Evolutionary conservation across 1,140 invertebrate species (phyloP).

Genomic region (Caenorhabditis tropicalis): DNA sequence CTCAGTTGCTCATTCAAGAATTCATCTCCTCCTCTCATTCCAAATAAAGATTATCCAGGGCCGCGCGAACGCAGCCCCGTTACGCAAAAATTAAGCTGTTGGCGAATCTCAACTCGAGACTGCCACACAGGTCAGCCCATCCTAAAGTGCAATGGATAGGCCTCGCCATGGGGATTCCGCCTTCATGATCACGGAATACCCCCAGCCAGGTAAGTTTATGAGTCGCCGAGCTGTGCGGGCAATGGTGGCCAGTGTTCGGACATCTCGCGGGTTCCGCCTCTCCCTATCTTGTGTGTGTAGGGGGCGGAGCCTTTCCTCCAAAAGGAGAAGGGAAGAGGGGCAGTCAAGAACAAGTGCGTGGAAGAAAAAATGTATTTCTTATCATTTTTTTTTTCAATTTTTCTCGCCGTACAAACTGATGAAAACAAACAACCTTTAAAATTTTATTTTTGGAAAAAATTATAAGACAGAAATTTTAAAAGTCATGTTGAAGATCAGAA

Average conservation of each 20-base stretch:
- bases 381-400: no score
- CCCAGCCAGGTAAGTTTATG: conserved; percentile 42
- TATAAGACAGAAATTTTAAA: no score
- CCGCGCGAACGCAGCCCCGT: conserved; percentile 33
- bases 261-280: neutral
- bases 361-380: neutral
- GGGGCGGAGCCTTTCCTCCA: neutral
- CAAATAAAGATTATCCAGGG: conserved; percentile 4
- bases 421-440: no score
- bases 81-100: conserved; percentile 42
- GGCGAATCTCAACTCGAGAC: conserved; percentile 44
- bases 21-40: no score
- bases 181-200: conserved; percentile 32
- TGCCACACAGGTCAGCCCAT: conserved; percentile 39
- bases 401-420: no score
- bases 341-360: neutral
- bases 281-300: neutral
- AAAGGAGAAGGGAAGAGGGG: neutral
- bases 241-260: neutral
- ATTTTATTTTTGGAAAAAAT: no score
- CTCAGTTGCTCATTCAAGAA: no score
- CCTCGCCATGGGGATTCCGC: conserved; percentile 36
- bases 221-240: neutral
- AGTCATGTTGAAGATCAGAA: no score
- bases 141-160: conserved; percentile 36